phyloP scores from a whole-genome alignment of 1,140 invertebrate genomes.

The Lasioglossum albipes region DNA sequence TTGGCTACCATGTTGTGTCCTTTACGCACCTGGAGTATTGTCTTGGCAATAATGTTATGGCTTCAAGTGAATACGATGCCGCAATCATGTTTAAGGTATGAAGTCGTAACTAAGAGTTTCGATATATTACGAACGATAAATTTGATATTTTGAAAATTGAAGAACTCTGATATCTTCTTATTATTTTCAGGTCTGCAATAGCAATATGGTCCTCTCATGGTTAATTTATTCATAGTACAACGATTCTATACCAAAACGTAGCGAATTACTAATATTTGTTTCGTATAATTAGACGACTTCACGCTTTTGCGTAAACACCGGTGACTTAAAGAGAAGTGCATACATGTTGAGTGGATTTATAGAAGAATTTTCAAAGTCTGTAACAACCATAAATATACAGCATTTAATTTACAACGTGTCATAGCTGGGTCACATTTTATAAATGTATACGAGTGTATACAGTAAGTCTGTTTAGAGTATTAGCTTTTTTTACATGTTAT shows the following conservation, averaged over 20 bases:
- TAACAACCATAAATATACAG: background rate
- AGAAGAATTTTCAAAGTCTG: slow-evolving; percentile 2
- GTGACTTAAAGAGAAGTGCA: slow-evolving; percentile 3
- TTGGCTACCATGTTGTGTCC: slow-evolving; percentile 89
- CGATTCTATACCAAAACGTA: background rate
- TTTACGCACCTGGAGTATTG: slow-evolving; percentile 88
- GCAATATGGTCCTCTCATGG: slow-evolving; percentile 58
- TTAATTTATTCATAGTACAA: slow-evolving; percentile 10
- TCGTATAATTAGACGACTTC: slow-evolving; percentile 13
- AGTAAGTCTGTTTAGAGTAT: too few species aligned
- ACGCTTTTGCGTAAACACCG: slow-evolving; percentile 31
- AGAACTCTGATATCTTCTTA: background rate
- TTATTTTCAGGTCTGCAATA: slow-evolving; percentile 60
- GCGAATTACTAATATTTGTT: slow-evolving; percentile 14
- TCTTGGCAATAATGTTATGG: slow-evolving; percentile 85
- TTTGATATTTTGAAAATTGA: background rate
- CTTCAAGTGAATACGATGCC: slow-evolving; percentile 81
- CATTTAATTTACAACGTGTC: slow-evolving; percentile 1
- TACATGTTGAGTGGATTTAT: background rate
- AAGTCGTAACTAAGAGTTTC: slow-evolving; percentile 32
- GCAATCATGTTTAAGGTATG: slow-evolving; percentile 79
- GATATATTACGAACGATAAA: slow-evolving; percentile 4
- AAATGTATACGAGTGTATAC: too few species aligned
- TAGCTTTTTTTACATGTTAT: background rate
- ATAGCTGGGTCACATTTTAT: background rate